Conservation (phyloP, 2,888 invertebrate genomes). For the Cheilosia urbana region DNA sequence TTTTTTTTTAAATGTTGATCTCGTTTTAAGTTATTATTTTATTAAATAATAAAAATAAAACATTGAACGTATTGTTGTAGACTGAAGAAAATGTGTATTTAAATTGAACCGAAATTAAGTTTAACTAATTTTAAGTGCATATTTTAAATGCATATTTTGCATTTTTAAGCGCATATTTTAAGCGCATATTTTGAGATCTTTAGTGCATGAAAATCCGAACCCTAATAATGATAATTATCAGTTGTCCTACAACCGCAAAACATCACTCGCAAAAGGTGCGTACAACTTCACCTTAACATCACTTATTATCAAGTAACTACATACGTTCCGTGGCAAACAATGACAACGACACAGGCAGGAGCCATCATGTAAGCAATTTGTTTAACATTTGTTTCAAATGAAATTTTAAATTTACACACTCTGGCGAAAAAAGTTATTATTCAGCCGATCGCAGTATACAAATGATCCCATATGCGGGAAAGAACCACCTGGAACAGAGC, state of each 20-base stretch:
- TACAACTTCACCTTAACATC: not conserved
- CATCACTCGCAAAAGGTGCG: conserved; percentile 3
- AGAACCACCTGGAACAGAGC: conserved; percentile 51
- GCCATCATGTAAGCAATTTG: conserved; percentile 74
- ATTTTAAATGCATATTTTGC: too few species aligned
- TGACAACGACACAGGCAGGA: conserved; percentile 68
- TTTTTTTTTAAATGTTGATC: too few species aligned
- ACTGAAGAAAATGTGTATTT: too few species aligned
- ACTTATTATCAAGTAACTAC: conserved; percentile 7
- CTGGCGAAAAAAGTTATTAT: conserved; percentile 58
- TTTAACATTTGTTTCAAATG: conserved; percentile 69
- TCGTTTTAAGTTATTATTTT: too few species aligned
- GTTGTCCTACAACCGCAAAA: not conserved
- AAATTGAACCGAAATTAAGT: too few species aligned
- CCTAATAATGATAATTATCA: conserved; percentile 2
- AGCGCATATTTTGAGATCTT: too few species aligned
- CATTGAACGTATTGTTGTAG: too few species aligned
- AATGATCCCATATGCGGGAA: conserved; percentile 54
- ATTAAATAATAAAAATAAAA: too few species aligned
- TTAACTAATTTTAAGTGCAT: too few species aligned
- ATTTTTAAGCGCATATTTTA: too few species aligned
- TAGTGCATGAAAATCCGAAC: too few species aligned
- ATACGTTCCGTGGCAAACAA: conserved; percentile 36
- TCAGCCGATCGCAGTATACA: conserved; percentile 61
- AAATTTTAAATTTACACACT: conserved; percentile 72